phyloP scores from a whole-genome alignment of 2,888 invertebrate species.

The Agrochola litura region DNA sequence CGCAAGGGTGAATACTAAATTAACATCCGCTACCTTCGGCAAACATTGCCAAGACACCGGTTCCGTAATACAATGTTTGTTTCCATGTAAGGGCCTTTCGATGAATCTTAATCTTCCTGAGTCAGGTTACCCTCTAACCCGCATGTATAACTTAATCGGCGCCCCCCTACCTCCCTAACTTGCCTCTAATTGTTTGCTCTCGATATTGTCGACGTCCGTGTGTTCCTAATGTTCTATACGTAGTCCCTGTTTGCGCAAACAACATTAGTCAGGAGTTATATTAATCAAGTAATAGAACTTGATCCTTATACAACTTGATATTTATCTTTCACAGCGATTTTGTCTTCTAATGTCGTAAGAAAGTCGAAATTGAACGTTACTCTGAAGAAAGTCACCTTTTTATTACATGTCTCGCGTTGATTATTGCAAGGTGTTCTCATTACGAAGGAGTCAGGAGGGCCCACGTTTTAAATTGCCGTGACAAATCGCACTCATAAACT shows the following conservation, averaged over 20 bases:
- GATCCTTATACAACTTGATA: not conserved
- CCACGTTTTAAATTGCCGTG: constrained; percentile 87
- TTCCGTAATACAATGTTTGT: constrained; percentile 88
- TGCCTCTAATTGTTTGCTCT: constrained; percentile 90
- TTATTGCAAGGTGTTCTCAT: constrained; percentile 77
- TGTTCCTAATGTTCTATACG: constrained; percentile 78
- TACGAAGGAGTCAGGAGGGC: constrained; percentile 70
- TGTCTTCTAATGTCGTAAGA: constrained; percentile 21
- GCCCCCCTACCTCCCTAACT: constrained; percentile 83
- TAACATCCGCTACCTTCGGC: constrained; percentile 89
- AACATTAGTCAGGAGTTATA: constrained; percentile 62
- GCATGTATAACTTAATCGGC: constrained; percentile 90
- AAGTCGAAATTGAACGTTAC: constrained; percentile 73
- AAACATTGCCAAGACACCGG: constrained; percentile 89
- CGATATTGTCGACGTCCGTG: constrained; percentile 88
- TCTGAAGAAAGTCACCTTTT: constrained; percentile 71
- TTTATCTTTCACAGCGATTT: not conserved
- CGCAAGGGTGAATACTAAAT: constrained; percentile 89
- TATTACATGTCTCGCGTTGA: constrained; percentile 71
- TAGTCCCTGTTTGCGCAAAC: constrained; percentile 68
- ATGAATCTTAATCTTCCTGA: constrained; percentile 90
- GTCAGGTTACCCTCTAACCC: constrained; percentile 88
- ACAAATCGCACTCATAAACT: constrained; percentile 89
- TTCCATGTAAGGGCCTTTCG: constrained; percentile 88
- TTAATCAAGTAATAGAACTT: constrained; percentile 39